phyloP scores from a whole-genome alignment of 2,888 invertebrate species.

The Sminthurides aquaticus region DNA sequence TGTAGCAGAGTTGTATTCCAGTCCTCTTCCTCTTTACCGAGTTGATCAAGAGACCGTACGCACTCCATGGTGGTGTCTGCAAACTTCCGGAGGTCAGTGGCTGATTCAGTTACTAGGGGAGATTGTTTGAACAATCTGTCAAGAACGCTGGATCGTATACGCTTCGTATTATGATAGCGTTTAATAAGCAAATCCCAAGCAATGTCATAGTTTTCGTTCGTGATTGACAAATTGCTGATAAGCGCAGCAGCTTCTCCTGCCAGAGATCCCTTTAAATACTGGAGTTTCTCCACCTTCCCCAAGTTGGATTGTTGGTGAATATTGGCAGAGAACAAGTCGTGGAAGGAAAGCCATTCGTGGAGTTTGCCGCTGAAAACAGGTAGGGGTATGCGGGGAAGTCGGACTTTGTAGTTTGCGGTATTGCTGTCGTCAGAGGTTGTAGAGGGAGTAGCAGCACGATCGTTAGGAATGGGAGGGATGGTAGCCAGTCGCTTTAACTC shows the following conservation, averaged over 20 bases:
- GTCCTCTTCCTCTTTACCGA: not conserved
- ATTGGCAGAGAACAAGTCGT: slow-evolving; percentile 16
- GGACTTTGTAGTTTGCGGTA: not conserved
- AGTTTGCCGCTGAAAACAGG: slow-evolving; percentile 18
- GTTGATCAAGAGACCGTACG: not conserved
- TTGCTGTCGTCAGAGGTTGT: not conserved
- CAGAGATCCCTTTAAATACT: slow-evolving; percentile 17
- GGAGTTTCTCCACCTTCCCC: slow-evolving; percentile 7
- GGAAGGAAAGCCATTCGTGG: slow-evolving; percentile 19
- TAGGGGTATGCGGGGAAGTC: slow-evolving; percentile 11
- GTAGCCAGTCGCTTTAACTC: not conserved
- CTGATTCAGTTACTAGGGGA: not conserved
- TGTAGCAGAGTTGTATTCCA: not conserved
- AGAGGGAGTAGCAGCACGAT: not conserved
- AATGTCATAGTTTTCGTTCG: slow-evolving; percentile 16
- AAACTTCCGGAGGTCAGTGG: not conserved
- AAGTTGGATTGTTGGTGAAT: slow-evolving; percentile 8
- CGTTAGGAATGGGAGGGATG: not conserved
- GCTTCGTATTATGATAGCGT: slow-evolving; percentile 22
- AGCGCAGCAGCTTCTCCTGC: slow-evolving; percentile 11
- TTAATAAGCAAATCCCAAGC: slow-evolving; percentile 21
- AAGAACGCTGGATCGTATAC: slow-evolving; percentile 9
- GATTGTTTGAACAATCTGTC: slow-evolving; percentile 5
- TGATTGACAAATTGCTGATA: slow-evolving; percentile 10
- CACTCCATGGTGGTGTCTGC: slow-evolving; percentile 4